Percentiles rank a stretch among this genome's conserved stretches.
These are phyloP conservation scores for Zoanthus sociatus DNA, from an alignment of 92 coral and sea anemone species.

Conservation along the genomic window DNA sequence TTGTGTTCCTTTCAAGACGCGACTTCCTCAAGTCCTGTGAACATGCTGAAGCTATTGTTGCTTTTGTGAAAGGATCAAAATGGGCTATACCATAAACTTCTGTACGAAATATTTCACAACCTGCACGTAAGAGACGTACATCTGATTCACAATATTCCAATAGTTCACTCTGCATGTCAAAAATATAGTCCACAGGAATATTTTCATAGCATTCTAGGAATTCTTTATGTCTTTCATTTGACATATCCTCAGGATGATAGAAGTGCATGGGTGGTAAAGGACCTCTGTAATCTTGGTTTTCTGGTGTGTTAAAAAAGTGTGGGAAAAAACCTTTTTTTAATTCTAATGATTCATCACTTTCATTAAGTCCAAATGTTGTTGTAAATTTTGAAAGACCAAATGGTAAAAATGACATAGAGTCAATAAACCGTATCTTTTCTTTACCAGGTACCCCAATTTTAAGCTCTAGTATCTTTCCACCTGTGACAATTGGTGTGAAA, in stretches of 20 bases:
- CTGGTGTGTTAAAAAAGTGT: not conserved
- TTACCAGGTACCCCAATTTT: too few relatives aligned
- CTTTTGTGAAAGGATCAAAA: not conserved
- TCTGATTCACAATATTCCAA: not conserved
- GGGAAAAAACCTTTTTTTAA: not conserved
- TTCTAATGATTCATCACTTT: too few relatives aligned
- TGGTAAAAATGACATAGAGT: not conserved
- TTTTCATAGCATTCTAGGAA: not conserved
- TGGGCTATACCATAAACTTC: not conserved
- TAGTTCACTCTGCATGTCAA: not conserved
- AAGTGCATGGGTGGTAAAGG: not conserved
- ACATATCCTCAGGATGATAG: not conserved
- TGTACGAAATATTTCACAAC: not conserved
- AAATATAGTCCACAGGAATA: not conserved
- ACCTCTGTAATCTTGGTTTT: not conserved
- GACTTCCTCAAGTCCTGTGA: not conserved
- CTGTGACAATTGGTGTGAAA: too few relatives aligned
- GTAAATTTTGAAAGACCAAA: not conserved
- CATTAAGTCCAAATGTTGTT: not conserved
- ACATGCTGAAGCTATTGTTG: constrained; percentile 14
- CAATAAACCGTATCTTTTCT: not conserved
- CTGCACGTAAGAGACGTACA: not conserved
- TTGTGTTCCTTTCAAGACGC: not conserved
- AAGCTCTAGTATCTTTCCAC: not conserved
- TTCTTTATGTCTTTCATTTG: not conserved